Evolutionary conservation across 2,888 invertebrate genomes (phyloP).

Genomic region (Philonicus albiceps): DNA sequence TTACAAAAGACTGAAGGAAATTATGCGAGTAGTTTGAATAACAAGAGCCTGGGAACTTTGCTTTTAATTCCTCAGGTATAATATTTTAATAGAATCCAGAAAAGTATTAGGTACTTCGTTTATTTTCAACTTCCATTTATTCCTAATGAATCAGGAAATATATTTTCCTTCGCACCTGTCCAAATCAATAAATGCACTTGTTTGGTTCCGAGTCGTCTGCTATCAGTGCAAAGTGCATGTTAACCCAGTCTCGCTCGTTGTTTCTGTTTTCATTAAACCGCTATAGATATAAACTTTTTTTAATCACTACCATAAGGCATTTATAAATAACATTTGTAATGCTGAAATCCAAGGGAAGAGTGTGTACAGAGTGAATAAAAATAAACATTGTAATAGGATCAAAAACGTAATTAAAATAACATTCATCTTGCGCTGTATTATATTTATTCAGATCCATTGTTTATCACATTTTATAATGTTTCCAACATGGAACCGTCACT

Average conservation of each 20-base stretch:
- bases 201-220: neutral
- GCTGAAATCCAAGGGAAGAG: too few relatives aligned
- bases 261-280: neutral
- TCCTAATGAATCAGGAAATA: neutral
- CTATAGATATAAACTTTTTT: too few relatives aligned
- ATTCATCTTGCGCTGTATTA: neutral
- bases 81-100: neutral
- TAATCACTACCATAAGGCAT: too few relatives aligned
- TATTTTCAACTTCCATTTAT: neutral
- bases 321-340: too few relatives aligned
- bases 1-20: neutral
- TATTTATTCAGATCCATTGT: neutral
- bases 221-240: neutral
- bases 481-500: neutral
- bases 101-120: neutral
- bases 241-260: neutral
- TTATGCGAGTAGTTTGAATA: neutral
- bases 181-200: neutral
- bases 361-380: too few relatives aligned
- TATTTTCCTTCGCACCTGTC: neutral
- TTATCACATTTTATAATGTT: neutral
- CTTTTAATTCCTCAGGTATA: neutral
- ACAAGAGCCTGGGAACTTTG: neutral
- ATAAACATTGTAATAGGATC: too few relatives aligned
- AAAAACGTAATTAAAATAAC: neutral